Evolutionary conservation across 2,888 invertebrate species (phyloP), one percentile per base, ranked within the genome.

Genomic region (Chironomus tentans): DNA sequence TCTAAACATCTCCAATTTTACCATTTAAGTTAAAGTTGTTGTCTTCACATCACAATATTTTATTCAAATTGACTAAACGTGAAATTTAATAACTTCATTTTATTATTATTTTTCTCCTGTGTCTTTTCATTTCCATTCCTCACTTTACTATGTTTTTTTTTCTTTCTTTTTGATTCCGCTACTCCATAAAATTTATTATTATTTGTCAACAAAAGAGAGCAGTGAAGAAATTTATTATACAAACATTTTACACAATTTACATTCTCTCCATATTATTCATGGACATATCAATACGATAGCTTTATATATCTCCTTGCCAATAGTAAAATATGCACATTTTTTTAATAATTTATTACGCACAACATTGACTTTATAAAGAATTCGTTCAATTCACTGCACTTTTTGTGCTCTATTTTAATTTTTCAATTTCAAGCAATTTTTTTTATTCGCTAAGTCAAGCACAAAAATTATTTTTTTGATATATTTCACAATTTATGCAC

Each of bases 61-160:
- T 74, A 74, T 74, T 74, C 68, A 74, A 74, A 74, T 74, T 74
- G 65, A 68, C 68, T 61, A 56, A 22, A 48, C 74, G 74, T 74
- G 68, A 74, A 74, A 74, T 74, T 74, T 74, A 74, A 74, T 74
- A 74, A 74, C 74, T 74, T 74, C n/a, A 71, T 71, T 71, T 24
- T 71, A 15, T 65, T 72, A 22, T 65, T 24, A 18, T n/a, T 72
- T 13, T 13, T 73, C 18, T 18, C 3, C 13, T 38, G 38, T 38
- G 38, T 73, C 68, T 68, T 62, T 68, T n/a, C 22, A 38, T 74
- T 15, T 46, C 21, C 65, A 65, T 13, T 24, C n/a, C 21, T 21
- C 18, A 21, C 24, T 13, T 24, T 21, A 21, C n/a, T 65, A 12
- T 21, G 7, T 56, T 18, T 6, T n/a, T 56, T 24, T 62, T 56